Conservation (phyloP, 2,888 invertebrate species). For the Campoletis raptor region DNA sequence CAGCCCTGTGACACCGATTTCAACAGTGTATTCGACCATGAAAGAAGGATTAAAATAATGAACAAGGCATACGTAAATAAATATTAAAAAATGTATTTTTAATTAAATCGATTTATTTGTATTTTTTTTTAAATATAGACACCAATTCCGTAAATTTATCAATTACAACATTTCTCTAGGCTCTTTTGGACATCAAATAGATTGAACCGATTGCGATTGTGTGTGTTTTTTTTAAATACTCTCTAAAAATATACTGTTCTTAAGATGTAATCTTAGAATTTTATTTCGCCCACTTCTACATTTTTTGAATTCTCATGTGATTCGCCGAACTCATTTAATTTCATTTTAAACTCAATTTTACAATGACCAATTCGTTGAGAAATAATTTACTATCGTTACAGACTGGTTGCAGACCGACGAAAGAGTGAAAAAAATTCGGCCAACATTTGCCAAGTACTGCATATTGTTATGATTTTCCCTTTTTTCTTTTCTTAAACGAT, state of each 20-base stretch:
- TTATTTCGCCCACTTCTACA: constrained; percentile 50
- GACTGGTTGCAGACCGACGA: background rate
- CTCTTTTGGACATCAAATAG: constrained; percentile 77
- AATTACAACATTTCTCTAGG: constrained; percentile 77
- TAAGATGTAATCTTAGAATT: constrained; percentile 70
- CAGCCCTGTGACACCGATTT: constrained; percentile 82
- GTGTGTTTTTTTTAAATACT: constrained; percentile 77
- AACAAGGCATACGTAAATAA: constrained; percentile 7
- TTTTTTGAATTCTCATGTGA: constrained; percentile 13
- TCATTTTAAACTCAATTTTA: constrained; percentile 12
- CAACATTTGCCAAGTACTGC: background rate
- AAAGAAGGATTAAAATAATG: constrained; percentile 6
- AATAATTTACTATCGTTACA: constrained; percentile 30
- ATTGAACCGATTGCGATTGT: constrained; percentile 50
- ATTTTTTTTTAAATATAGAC: constrained; percentile 35
- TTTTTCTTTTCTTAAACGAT: background rate
- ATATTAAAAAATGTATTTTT: constrained; percentile 25
- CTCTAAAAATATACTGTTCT: constrained; percentile 84
- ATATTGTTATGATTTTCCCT: background rate
- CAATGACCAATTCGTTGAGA: constrained; percentile 11
- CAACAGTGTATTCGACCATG: constrained; percentile 1
- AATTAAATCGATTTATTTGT: constrained; percentile 33
- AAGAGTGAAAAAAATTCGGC: background rate
- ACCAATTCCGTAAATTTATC: constrained; percentile 76
- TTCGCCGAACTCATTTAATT: constrained; percentile 19